Base-by-base conservation (phyloP, 1,140 invertebrate species). In the Thereuonema tuberculata region DNA sequence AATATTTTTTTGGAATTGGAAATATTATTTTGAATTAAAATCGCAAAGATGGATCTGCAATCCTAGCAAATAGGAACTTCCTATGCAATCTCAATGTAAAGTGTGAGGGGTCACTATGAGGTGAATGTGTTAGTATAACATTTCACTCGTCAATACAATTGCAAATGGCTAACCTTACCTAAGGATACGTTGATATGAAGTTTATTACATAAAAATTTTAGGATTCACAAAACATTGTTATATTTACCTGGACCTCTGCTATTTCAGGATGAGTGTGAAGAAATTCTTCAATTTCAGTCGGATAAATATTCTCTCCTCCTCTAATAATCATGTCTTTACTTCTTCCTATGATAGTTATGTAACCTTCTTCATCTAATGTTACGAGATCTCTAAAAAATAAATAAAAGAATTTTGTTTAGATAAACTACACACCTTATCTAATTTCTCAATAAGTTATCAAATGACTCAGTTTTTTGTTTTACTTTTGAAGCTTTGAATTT, bases 241-340 rank as follows among this genome's bases (percentile, higher is more conserved):
- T 43, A n/a, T n/a, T 69, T 70, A 88, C 86, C 67, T 91, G 83
- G n/a, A 78, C 82, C 71, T 93, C 87, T 15, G 80, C 67, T 25
- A 94, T 76, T 46, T 78, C 73, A 0, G 87, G 86, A 77, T 93
- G 88, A 15, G 77, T 78, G 66, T 83, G 81, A 0, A 93, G 67
- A 63, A 87, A 82, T 61, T 87, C 80, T 75, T 96, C 93, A 59
- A 96, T 81, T 77, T 95, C 90, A 46, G 80, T 82, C 0, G 91
- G 90, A 69, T 82, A 87, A 55, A 96, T 84, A 71, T 95, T 96
- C 73, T 95, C 92, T 27, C 93, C 93, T 49, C 93, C 91, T 59
- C 91, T 76, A 31, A 93, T 94, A 31, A 96, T 84, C 79, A 94
- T 81, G 64, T 95, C 92, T 71, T 93, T 94, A 2, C 85, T 72